Evolutionary conservation across 2,113 vertebrate genomes (phyloP).

Genomic region (Oxyruncus cristatus): DNA sequence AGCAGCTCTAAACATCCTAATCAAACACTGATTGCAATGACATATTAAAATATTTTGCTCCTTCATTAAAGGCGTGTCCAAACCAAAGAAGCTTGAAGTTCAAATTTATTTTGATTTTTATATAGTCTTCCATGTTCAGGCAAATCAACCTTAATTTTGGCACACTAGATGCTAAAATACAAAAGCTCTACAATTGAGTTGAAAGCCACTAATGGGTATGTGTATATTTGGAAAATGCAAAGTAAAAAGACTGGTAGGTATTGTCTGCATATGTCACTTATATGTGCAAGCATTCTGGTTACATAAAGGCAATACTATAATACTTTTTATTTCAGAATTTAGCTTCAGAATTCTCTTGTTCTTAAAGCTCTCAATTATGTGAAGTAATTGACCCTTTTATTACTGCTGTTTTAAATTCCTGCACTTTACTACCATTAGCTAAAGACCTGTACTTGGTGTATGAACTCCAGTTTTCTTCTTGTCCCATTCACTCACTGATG

Average conservation of each 20-base stretch:
- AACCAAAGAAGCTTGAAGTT: background rate
- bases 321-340: background rate
- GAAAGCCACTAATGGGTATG: background rate
- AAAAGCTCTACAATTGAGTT: background rate
- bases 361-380: background rate
- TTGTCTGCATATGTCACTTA: background rate
- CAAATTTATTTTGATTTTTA: background rate
- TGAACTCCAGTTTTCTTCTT: background rate
- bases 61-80: background rate
- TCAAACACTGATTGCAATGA: background rate
- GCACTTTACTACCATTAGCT: background rate
- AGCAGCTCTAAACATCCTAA: background rate
- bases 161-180: background rate
- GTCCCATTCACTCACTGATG: background rate
- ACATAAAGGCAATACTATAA: background rate
- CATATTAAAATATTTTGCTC: background rate
- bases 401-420: background rate
- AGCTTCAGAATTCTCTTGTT: background rate
- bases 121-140: background rate
- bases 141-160: background rate
- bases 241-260: background rate
- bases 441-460: background rate
- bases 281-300: background rate
- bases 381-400: background rate
- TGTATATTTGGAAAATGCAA: background rate